Evolutionary conservation across 2,113 vertebrate genomes (phyloP).

Genomic region (Phyllostomus discolor): DNA sequence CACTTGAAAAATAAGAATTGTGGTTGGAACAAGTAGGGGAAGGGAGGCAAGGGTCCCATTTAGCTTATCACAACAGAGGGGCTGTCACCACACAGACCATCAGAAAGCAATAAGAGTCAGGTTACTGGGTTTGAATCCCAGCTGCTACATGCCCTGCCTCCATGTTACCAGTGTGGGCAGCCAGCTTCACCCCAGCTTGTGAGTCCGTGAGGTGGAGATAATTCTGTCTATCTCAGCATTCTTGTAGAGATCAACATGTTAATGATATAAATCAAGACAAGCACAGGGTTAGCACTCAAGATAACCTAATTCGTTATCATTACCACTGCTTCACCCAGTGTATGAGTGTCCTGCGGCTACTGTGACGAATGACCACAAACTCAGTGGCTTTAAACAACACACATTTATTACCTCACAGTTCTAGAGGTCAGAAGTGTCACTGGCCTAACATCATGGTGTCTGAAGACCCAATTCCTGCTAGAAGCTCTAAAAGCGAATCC

Average conservation of each 20-base stretch:
- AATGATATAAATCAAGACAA: background rate
- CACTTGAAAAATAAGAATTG: background rate
- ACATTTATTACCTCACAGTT: rapidly evolving
- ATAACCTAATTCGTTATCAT: background rate
- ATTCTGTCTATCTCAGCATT: background rate
- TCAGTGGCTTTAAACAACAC: too few species aligned
- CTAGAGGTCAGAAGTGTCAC: background rate
- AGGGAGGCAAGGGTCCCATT: background rate
- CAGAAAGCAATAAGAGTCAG: background rate
- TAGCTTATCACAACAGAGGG: background rate
- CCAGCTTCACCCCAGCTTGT: background rate
- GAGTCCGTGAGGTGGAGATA: too few species aligned
- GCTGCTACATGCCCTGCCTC: background rate
- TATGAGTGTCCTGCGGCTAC: background rate
- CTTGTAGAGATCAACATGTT: background rate
- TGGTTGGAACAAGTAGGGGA: background rate
- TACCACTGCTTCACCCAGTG: background rate
- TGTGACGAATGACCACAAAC: background rate
- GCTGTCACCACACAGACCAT: background rate
- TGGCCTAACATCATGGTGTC: background rate
- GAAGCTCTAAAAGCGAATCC: background rate
- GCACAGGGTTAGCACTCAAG: rapidly evolving
- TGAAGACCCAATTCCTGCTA: too few species aligned
- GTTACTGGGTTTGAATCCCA: background rate
- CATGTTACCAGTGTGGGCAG: background rate